Conservation (phyloP, 2,888 invertebrate genomes). For the Dryobotodes eremita region DNA sequence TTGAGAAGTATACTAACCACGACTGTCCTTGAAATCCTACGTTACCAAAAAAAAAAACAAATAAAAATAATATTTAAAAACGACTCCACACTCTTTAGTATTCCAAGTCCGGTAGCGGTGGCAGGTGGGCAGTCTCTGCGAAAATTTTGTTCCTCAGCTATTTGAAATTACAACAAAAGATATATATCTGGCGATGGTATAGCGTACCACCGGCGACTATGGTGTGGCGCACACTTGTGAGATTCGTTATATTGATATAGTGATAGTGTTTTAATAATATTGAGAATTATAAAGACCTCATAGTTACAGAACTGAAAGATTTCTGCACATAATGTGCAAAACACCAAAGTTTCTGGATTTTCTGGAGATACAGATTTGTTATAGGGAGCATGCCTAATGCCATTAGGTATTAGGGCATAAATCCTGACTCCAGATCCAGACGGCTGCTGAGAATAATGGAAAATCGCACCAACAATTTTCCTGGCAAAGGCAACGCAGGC, state of each 20-base stretch:
- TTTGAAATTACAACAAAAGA: slow-evolving; percentile 71
- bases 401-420: neutral
- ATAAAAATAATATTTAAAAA: neutral
- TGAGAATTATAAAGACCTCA: too few relatives aligned
- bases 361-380: too few relatives aligned
- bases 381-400: neutral
- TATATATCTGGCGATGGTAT: slow-evolving; percentile 52
- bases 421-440: neutral
- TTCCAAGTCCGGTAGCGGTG: slow-evolving; percentile 58
- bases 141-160: slow-evolving; percentile 67
- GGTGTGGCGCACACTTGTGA: slow-evolving; percentile 13
- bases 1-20: too few relatives aligned
- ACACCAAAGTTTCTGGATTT: too few relatives aligned
- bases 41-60: too few relatives aligned
- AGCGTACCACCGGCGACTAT: slow-evolving; percentile 22
- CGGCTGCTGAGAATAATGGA: too few relatives aligned
- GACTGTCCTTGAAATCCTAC: too few relatives aligned
- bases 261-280: neutral
- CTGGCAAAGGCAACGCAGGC: too few relatives aligned
- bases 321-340: too few relatives aligned
- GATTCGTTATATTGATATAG: neutral
- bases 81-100: slow-evolving; percentile 49
- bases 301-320: too few relatives aligned
- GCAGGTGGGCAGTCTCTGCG: slow-evolving; percentile 73
- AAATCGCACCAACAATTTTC: too few relatives aligned